Conservation (phyloP, 2,797 vertebrate genomes). For the Sebastes hubbsi region DNA sequence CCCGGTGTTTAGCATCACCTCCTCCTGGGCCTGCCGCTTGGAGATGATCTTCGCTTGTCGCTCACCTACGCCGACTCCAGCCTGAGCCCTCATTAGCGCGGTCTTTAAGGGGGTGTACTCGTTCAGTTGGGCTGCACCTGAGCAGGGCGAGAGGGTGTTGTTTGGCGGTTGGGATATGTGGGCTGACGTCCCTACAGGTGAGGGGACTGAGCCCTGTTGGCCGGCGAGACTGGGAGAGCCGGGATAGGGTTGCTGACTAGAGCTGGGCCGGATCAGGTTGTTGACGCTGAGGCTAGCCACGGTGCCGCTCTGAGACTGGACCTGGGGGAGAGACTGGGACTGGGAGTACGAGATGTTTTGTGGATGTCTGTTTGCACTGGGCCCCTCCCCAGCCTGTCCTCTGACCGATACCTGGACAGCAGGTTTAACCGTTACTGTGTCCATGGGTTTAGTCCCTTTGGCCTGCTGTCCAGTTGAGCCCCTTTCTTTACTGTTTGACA, state of each 20-base stretch:
- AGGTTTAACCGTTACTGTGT: slow-evolving; percentile 78
- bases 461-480: slow-evolving; percentile 70
- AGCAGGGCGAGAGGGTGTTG: slow-evolving; percentile 84
- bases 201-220: slow-evolving; percentile 77
- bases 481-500: slow-evolving; percentile 75
- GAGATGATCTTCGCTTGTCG: slow-evolving; percentile 90
- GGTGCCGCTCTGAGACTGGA: slow-evolving; percentile 80
- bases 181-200: slow-evolving; percentile 74
- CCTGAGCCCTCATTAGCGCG: slow-evolving; percentile 83
- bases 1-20: slow-evolving; percentile 86
- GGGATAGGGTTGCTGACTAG: slow-evolving; percentile 87
- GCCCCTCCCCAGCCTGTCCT: slow-evolving; percentile 82
- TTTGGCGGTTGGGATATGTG: slow-evolving; percentile 84
- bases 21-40: slow-evolving; percentile 92
- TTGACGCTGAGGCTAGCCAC: slow-evolving; percentile 93
- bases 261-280: slow-evolving; percentile 90
- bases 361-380: slow-evolving; percentile 78
- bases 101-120: slow-evolving; percentile 91
- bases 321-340: slow-evolving; percentile 73
- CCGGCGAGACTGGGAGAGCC: slow-evolving; percentile 84
- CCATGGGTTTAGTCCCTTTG: slow-evolving; percentile 80
- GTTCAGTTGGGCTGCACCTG: slow-evolving; percentile 81
- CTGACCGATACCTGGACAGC: slow-evolving; percentile 73
- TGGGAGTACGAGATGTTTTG: slow-evolving; percentile 87
- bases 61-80: slow-evolving; percentile 81